phyloP scores from a whole-genome alignment of 1,140 invertebrate species.

The Eriosoma lanigerum region DNA sequence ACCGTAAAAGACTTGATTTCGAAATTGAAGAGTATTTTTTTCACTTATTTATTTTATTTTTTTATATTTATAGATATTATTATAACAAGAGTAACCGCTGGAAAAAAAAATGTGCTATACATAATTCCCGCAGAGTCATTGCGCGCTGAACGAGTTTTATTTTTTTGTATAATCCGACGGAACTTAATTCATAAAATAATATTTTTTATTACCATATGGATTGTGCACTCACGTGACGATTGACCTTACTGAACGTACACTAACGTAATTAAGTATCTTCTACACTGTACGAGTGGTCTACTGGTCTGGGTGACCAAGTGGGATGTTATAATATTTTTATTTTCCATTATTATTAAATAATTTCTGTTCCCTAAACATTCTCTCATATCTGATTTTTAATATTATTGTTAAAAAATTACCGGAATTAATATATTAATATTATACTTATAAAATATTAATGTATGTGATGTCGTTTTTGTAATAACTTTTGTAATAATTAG shows the following conservation, averaged over 20 bases:
- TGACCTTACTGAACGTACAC: not conserved
- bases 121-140: not conserved
- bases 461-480: too few relatives aligned
- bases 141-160: not conserved
- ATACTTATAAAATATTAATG: too few relatives aligned
- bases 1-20: conserved; percentile 30
- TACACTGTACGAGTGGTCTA: too few relatives aligned
- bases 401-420: too few relatives aligned
- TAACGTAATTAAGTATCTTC: too few relatives aligned
- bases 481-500: too few relatives aligned
- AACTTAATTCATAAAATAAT: conserved; percentile 19
- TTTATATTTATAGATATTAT: not conserved
- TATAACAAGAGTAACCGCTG: not conserved
- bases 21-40: not conserved
- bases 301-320: too few relatives aligned
- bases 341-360: too few relatives aligned
- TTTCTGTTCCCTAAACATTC: too few relatives aligned
- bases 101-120: not conserved
- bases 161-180: not conserved
- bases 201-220: not conserved
- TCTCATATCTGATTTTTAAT: too few relatives aligned
- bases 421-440: too few relatives aligned
- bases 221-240: not conserved
- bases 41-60: not conserved
- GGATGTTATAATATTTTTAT: too few relatives aligned